These are phyloP conservation scores for Cryptocephalus primarius DNA, from an alignment of 2,888 invertebrate genomes.

Conservation along the genomic window DNA sequence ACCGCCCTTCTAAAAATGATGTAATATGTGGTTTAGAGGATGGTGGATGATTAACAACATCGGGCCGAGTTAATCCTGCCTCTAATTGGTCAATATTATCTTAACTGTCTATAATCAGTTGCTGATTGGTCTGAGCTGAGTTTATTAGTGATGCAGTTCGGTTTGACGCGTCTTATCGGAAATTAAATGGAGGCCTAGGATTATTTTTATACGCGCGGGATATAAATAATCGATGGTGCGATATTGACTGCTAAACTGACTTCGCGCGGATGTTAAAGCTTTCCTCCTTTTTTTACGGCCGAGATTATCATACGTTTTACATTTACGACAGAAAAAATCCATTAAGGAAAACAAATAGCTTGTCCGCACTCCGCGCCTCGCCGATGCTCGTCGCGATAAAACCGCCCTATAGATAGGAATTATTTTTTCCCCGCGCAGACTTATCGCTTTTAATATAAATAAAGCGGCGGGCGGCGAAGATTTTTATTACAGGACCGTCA, in stretches of 20 bases:
- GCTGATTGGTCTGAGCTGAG: no score
- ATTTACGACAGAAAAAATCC: constrained; percentile 24
- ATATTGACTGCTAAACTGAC: constrained; percentile 14
- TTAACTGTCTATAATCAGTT: no score
- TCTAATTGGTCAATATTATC: no score
- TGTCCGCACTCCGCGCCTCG: constrained; percentile 17
- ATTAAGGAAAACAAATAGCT: constrained; percentile 24
- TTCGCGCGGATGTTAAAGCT: constrained; percentile 12
- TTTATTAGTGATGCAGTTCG: no score
- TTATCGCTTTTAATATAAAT: constrained; percentile 6
- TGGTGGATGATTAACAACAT: no score
- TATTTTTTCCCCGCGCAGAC: constrained; percentile 2
- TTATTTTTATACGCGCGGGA: no score
- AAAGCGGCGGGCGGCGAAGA: not conserved
- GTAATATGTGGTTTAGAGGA: no score
- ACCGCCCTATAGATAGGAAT: constrained; percentile 7
- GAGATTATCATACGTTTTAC: constrained; percentile 24
- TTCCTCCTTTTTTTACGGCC: constrained; percentile 7
- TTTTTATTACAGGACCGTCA: no score
- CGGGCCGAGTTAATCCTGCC: no score
- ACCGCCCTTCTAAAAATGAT: no score
- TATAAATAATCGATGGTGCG: not conserved
- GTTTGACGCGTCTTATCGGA: no score
- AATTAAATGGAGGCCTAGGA: no score
- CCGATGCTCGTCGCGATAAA: constrained; percentile 11